Percentiles rank a stretch among this genome's conserved stretches.
Evolutionary conservation across 2,797 vertebrate species (phyloP).

Genomic region (Semaprochilodus insignis): DNA sequence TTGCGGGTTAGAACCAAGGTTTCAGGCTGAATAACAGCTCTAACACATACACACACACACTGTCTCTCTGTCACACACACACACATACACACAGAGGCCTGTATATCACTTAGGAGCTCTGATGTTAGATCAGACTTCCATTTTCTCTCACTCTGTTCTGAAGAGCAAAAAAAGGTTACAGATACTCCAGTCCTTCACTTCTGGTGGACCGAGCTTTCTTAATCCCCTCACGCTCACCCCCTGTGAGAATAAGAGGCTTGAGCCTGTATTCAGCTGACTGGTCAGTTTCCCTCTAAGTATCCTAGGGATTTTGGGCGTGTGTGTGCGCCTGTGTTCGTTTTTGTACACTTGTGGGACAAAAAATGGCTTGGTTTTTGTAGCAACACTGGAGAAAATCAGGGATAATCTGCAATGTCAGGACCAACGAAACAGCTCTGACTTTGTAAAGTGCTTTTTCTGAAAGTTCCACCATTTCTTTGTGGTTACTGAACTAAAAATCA

Average conservation of each 20-base stretch:
- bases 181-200: not conserved
- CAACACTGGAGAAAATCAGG: not conserved
- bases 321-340: not conserved
- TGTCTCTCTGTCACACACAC: no score
- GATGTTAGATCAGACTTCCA: not conserved
- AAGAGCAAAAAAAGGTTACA: not conserved
- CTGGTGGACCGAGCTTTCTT: not conserved
- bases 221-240: not conserved
- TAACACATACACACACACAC: not conserved
- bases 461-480: not conserved
- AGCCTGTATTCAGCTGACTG: constrained; percentile 22
- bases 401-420: not conserved
- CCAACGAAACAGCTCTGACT: not conserved
- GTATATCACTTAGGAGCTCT: not conserved
- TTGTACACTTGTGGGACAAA: not conserved
- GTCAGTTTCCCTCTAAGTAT: not conserved
- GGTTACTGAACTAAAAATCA: not conserved
- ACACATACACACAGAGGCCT: not conserved
- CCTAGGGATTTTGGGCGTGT: not conserved
- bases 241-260: constrained; percentile 14
- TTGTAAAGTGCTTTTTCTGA: not conserved
- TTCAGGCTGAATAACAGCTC: not conserved
- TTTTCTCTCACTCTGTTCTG: not conserved
- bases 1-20: not conserved
- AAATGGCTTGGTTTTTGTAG: not conserved